phyloP scores from a whole-genome alignment of 2,888 invertebrate genomes.

The Patella pellucida region DNA sequence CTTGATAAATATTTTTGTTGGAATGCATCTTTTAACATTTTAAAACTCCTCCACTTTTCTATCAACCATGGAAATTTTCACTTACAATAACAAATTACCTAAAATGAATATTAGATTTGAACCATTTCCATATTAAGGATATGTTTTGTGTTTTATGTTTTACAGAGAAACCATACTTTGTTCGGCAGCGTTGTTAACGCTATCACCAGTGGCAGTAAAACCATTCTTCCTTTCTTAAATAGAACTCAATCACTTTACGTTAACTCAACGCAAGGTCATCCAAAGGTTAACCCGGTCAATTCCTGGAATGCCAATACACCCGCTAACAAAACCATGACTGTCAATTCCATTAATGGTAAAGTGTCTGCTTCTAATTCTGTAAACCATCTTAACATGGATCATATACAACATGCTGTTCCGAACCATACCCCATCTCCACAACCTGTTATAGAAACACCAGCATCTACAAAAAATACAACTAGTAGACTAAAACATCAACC shows the following conservation, averaged over 20 bases:
- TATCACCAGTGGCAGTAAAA: constrained; percentile 53
- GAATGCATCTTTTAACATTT: too few relatives aligned
- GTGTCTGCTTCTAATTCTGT: constrained; percentile 55
- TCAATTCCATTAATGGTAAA: constrained; percentile 55
- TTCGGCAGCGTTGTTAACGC: constrained; percentile 85
- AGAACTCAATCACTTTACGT: constrained; percentile 65
- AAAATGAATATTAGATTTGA: too few relatives aligned
- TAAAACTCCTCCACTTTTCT: too few relatives aligned
- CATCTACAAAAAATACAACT: too few relatives aligned
- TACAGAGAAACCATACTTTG: constrained; percentile 92
- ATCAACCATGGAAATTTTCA: too few relatives aligned
- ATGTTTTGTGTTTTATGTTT: constrained; percentile 25
- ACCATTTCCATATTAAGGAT: too few relatives aligned
- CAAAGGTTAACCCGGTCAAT: constrained; percentile 59
- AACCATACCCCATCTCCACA: neutral
- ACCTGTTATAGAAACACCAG: too few relatives aligned
- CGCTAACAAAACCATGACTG: neutral
- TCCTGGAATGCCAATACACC: constrained; percentile 55
- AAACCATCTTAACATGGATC: constrained; percentile 57
- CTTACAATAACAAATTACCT: too few relatives aligned
- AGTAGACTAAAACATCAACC: too few relatives aligned
- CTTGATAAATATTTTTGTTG: too few relatives aligned
- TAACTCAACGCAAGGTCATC: constrained; percentile 52
- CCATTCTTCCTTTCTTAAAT: constrained; percentile 56
- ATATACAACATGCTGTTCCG: neutral